phyloP scores from a whole-genome alignment of 2,113 vertebrate genomes.

The Mirza zaza region DNA sequence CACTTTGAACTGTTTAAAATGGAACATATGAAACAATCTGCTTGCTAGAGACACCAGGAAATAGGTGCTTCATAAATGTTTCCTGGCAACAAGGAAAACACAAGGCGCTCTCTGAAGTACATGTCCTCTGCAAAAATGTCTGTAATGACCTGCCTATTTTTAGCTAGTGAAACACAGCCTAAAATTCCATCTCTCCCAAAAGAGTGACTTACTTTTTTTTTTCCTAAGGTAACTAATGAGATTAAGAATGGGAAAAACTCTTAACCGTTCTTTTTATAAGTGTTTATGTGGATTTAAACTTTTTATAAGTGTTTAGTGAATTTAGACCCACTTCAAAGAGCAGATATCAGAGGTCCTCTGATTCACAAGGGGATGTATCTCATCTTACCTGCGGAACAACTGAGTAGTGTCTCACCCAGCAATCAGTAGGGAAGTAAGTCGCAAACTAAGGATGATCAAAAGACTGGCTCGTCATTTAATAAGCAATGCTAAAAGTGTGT shows the following conservation, averaged over 20 bases:
- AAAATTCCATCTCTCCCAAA: neutral
- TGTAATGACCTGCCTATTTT: neutral
- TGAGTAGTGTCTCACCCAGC: too few species aligned
- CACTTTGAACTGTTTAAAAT: rapidly evolving
- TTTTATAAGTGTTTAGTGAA: too few species aligned
- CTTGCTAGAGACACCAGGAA: neutral
- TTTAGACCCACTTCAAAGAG: neutral
- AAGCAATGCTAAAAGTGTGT: neutral
- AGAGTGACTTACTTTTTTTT: neutral
- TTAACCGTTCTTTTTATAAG: neutral
- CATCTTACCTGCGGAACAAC: neutral
- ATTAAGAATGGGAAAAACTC: neutral
- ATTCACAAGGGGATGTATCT: neutral
- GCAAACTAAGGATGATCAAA: neutral
- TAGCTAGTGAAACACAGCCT: neutral
- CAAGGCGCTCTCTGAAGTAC: too few species aligned
- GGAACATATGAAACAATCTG: too few species aligned
- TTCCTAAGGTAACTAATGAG: neutral
- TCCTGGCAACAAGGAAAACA: neutral
- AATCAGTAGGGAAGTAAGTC: neutral
- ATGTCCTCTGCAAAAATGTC: neutral
- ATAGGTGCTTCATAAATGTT: rapidly evolving
- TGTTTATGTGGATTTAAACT: neutral
- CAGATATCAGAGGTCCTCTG: too few species aligned
- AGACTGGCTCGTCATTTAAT: neutral